Base-by-base conservation (phyloP, 2,797 vertebrate genomes). In the Melanotaenia pygmaea region DNA sequence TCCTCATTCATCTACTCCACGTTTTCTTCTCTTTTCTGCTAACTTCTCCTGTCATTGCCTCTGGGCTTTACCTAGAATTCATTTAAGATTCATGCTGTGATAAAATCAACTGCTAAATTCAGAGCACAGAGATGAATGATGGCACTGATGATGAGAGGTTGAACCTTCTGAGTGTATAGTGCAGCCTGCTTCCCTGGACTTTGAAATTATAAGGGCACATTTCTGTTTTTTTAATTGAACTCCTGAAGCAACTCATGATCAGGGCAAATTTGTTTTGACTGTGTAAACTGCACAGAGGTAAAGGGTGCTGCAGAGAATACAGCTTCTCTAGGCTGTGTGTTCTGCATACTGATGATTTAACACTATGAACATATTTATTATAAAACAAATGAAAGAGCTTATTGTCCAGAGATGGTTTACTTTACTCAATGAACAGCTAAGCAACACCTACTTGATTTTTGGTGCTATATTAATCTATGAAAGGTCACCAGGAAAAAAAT, bases 31-130 rank as follows among this genome's bases (percentile, higher is more conserved):
- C 26, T 10, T 80, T 67, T 86, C 59, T 70, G 54, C 86, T 77
- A 78, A 83, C 82, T 62, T 34, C 45, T 74, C 65, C 60, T 80
- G 53, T 53, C 30, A 16, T 67, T 45, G 69, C 88, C 82, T 64
- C 65, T 0, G 28, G 82, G 80, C 77, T 81, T 77, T 61, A 72
- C 83, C 74, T 70, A 72, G 34, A 87, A 91, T 82, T 79, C 75
- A 80, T 88, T 91, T 81, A 74, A 78, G 80, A 86, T 92, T 80
- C 56, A 72, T 82, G 73, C 71, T 64, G 37, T 62, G 89, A 89
- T 91, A 83, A 79, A 85, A 85, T 85, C 85, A 72, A 76, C 86
- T 62, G 74, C 51, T 72, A 59, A 86, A 89, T 79, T 88, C 64
- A 76, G 74, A 87, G 77, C 43, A 24, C 24, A 43, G 64, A 79